Base-by-base conservation (phyloP, 2,888 invertebrate genomes). In the Tortrix viridana region DNA sequence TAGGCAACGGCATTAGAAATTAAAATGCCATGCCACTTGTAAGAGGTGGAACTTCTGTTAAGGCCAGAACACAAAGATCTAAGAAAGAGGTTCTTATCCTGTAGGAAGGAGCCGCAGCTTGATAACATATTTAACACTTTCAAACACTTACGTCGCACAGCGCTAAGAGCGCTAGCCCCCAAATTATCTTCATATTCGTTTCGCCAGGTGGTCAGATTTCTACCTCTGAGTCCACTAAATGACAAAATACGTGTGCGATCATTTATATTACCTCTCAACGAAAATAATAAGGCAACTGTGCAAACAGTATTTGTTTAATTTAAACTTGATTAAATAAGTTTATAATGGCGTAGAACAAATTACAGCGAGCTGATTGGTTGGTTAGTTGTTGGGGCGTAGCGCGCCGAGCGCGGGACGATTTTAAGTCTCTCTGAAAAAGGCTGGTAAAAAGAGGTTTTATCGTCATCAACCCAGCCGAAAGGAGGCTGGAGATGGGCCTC, bases 211-310 rank as follows among this genome's bases (percentile, higher is more conserved):
- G 65, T 46, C 65, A 62, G 61, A 61, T 65, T 62, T 65, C 56
- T 53, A 44, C 16, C 62, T 65, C 55, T 65, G 57, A 41, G 37
- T 54, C 65, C 65, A 65, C 65, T 65, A 62, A 65, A 62, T 56
- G 37, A 23, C 47, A 7, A 14, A 14, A 18, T 19, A 38, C n/a
- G n/a, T 9, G 7, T 46, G 53, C 54, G 3, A 49, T 57, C 57
- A 53, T 58, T 54, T 65, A 62, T 65, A 65, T 65, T 54, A 65
- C 37, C 58, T 53, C 22, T 16, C 57, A 37, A 49, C 22, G 57
- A 47, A 54, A 46, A 62, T 58, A 53, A 61, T 23, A 32, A 38
- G 41, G 38, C 65, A 65, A 14, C 62, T 65, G 65, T 58, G n/a
- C 32, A 62, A 65, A 65, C 12, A 60, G 1, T 16, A 16, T 20